A percentile compares a stretch with the other conserved stretches of the same genome.
Evolutionary conservation across 2,797 vertebrate species (phyloP).

Genomic region (Pelochelys cantorii): DNA sequence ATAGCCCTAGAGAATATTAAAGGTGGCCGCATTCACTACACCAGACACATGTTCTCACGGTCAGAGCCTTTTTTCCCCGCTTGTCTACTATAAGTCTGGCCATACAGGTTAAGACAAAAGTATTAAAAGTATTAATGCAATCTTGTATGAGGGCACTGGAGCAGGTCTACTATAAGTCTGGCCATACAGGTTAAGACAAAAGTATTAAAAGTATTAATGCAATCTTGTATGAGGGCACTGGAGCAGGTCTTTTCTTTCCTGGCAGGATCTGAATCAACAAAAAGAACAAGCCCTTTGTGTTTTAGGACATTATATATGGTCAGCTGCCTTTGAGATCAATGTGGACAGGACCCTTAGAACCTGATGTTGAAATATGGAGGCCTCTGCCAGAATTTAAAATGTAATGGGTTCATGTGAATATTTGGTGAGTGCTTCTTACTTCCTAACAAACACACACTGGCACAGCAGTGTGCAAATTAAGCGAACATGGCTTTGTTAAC

Average conservation of each 20-base stretch:
- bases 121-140: neutral
- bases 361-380: neutral
- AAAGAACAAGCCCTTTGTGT: neutral
- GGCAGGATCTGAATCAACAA: neutral
- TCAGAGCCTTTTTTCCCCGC: neutral
- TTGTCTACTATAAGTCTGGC: neutral
- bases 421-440: neutral
- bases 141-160: neutral
- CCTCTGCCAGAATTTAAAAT: neutral
- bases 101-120: neutral
- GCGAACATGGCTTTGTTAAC: neutral
- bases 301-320: neutral
- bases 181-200: neutral
- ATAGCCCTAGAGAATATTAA: neutral
- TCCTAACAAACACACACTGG: rapidly evolving
- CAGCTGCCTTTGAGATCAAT: neutral
- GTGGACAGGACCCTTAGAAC: neutral
- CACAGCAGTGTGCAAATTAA: rapidly evolving
- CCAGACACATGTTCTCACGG: neutral
- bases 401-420: neutral
- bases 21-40: neutral
- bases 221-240: neutral
- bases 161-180: neutral
- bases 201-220: neutral
- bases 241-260: neutral